Evolutionary conservation across 2,797 vertebrate genomes (phyloP), one percentile per base, ranked within the genome.

Genomic region (Pteronotus mesoamericanus): DNA sequence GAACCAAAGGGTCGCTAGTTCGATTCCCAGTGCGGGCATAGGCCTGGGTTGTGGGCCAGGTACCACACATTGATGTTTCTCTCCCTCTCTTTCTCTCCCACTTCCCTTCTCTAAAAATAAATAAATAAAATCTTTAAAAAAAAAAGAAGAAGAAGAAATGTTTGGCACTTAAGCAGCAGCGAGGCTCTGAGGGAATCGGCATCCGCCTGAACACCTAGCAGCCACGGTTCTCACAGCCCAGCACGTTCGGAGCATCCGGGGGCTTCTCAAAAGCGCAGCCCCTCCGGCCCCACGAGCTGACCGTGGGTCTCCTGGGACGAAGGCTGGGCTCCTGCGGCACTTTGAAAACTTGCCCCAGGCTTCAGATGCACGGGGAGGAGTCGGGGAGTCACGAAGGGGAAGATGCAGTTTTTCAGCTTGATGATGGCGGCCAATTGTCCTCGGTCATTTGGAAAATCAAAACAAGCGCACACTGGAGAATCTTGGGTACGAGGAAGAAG

Each of bases 381-480:
- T 1, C 2, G 4, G 9, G 64, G 29, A 16, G 21, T 5, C 3
- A 21, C 37, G 11, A 15, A 5, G 4, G 2, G 42, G 55, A 53
- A 22, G 83, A 37, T 4, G 42, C 57, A 2, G 0, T 24, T 57
- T 82, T 68, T 69, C 80, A 51, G 59, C 42, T 24, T 6, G 15
- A 32, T 18, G n/a, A 14, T 1, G 14, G 5, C 0, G 0, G 55
- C 18, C 16, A 64, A 1, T 2, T 0, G 0, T 21, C n/a, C 42
- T 18, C 4, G 0, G 42, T 26, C 44, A 0, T 9, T 9, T 71
- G 75, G 26, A 61, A 77, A 57, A 4, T 75, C 87, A 55, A 11
- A 57, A 34, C 37, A 26, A 61, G 51, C 16, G 2, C 0, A 2
- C 9, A 0, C 64, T 6, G 29, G 90, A 22, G 75, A 66, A 18